A percentile compares a stretch with the other conserved stretches of the same genome.
phyloP scores from a whole-genome alignment of 2,797 vertebrate genomes.

The Uromys caudimaculatus region DNA sequence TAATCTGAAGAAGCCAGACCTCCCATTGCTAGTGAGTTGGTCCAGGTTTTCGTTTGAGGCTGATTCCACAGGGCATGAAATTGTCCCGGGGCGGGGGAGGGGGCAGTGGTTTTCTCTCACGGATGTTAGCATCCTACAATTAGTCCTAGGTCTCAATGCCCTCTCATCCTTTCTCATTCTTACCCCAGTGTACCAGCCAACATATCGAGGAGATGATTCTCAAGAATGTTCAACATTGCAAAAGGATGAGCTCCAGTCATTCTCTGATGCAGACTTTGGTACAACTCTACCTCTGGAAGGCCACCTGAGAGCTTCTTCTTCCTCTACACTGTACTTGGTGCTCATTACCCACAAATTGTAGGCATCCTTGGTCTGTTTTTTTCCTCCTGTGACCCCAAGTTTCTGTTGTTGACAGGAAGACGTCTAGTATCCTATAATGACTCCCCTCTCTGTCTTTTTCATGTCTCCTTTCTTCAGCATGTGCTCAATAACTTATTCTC shows the following conservation, averaged over 20 bases:
- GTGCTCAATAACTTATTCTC: neutral
- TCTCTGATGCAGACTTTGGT: neutral
- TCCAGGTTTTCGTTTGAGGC: neutral
- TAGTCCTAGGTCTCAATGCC: neutral
- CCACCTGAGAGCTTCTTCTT: neutral
- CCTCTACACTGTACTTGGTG: neutral
- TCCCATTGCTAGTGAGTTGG: neutral
- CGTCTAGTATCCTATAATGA: neutral
- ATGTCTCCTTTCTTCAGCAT: neutral
- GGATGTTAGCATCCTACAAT: neutral
- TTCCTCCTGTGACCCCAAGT: neutral
- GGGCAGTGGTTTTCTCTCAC: neutral
- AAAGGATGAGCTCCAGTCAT: neutral
- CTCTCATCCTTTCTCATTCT: neutral
- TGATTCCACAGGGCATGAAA: slow-evolving; percentile 8
- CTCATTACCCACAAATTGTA: neutral
- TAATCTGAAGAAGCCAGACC: neutral
- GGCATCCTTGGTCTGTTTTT: neutral
- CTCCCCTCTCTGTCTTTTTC: neutral
- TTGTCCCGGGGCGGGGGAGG: neutral
- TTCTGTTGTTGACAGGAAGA: neutral
- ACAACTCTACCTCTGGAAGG: neutral
- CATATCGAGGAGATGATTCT: neutral
- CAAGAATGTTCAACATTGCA: neutral
- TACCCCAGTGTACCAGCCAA: neutral